phyloP scores from a whole-genome alignment of 2,113 vertebrate species.

The Phocoena sinus region DNA sequence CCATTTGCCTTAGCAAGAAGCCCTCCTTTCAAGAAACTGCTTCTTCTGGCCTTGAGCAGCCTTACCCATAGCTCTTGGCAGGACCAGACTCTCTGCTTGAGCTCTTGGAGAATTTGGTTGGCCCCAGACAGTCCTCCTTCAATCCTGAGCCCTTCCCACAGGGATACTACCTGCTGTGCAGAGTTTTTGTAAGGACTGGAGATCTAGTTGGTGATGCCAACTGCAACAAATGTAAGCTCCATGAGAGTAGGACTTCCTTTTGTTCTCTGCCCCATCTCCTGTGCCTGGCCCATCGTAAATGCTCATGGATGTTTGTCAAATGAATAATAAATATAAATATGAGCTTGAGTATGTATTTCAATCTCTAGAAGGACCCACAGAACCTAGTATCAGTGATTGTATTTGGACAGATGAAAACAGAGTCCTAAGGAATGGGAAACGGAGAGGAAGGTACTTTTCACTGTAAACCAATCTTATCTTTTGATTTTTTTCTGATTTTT shows the following conservation, averaged over 20 bases:
- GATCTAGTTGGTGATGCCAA: background rate
- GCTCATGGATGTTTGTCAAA: background rate
- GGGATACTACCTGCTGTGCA: background rate
- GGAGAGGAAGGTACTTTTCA: background rate
- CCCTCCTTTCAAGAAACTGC: background rate
- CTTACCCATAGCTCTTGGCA: background rate
- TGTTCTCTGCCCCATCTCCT: background rate
- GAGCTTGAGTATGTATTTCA: background rate
- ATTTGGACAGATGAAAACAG: background rate
- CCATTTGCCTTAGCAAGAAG: background rate
- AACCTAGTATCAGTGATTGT: background rate
- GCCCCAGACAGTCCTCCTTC: background rate
- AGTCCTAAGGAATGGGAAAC: background rate
- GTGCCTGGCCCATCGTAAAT: background rate
- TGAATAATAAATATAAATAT: background rate
- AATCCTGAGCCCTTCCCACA: background rate
- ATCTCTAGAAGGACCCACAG: background rate
- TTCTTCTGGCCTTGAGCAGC: background rate
- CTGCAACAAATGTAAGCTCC: background rate
- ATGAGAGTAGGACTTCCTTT: background rate
- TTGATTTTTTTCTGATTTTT: background rate
- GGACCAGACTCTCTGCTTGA: background rate
- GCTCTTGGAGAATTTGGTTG: background rate
- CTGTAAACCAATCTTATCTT: background rate
- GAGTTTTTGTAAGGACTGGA: background rate